Conservation (phyloP, 2,113 vertebrate species). For the human region DNA sequence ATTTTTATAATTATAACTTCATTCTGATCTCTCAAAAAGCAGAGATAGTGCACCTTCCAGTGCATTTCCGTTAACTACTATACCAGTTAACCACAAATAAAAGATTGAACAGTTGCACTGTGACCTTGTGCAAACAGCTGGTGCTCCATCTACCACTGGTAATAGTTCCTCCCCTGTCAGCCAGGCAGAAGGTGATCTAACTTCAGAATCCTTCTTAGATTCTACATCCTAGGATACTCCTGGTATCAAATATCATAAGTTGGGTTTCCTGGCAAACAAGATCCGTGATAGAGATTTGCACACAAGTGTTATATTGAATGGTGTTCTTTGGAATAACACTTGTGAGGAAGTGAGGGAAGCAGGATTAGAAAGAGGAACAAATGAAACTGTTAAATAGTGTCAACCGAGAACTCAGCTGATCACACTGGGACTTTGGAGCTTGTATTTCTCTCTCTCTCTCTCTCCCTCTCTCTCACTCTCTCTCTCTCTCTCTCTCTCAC, state of each 20-base stretch:
- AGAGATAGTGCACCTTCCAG: not conserved
- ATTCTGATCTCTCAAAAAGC: not conserved
- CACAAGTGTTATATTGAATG: not conserved
- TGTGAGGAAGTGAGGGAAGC: not conserved
- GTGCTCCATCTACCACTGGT: accelerated
- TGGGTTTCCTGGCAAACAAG: not conserved
- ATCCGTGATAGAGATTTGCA: not conserved
- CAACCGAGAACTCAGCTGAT: not conserved
- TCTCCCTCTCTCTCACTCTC: accelerated
- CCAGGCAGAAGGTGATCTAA: not conserved
- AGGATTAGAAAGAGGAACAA: not conserved
- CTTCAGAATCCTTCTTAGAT: not conserved
- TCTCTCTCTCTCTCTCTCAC: accelerated
- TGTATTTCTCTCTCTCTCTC: accelerated
- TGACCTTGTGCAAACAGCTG: not conserved
- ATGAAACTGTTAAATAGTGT: not conserved
- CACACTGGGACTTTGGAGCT: not conserved
- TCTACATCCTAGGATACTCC: not conserved
- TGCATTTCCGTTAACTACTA: not conserved
- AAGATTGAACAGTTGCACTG: not conserved
- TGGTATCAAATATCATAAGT: not conserved
- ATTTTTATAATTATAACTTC: not conserved
- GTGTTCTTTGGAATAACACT: not conserved
- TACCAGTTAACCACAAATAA: not conserved
- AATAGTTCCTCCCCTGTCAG: not conserved